Base-by-base conservation (phyloP, 1,140 invertebrate species). In the Heliconius himera region DNA sequence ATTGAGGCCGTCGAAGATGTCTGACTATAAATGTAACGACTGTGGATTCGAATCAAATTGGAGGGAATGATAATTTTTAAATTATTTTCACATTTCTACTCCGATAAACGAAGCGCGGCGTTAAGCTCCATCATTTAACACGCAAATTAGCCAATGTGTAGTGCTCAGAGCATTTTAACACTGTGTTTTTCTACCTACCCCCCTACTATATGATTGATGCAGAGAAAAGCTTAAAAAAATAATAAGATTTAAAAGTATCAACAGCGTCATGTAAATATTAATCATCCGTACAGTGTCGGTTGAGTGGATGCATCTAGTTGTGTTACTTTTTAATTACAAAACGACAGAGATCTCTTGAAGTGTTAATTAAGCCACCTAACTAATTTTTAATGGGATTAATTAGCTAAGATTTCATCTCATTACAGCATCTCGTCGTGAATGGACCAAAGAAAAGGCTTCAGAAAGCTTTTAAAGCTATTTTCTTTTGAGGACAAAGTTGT, bases 311-410 rank as follows among this genome's bases (percentile, higher is more conserved):
- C 78, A 76, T 74, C 74, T 72, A 41, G n/a, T 70, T 82, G 74
- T 85, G 84, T 87, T 88, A 80, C 87, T 87, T 87, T 88, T 87
- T 87, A 86, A 87, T 89, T 84, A 87, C 82, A 73, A 80, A 71
- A 26, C 22, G 9, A 66, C 54, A 20, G 20, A n/a, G 54, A 56
- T 9, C 60, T 29, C 60, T 22, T 66, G 26, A 66, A 22, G 60
- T 66, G 60, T 66, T 66, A 66, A 66, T 66, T 66, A 66, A 66
- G 60, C 18, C n/a, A 22, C 8, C 8, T 60, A 46, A 26, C 60
- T 6, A 66, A 66, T 29, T 16, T 66, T 22, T 66, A 66, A 66
- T 66, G 3, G 26, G 29, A 9, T 66, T 66, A 66, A 66, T 66
- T 66, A 66, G 60, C 22, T 29, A 72, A 72, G 70, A 72, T 72